A percentile compares a stretch with the other conserved stretches of the same genome.
Conservation (phyloP, 2,113 vertebrate genomes). For the Lagopus leucura region DNA sequence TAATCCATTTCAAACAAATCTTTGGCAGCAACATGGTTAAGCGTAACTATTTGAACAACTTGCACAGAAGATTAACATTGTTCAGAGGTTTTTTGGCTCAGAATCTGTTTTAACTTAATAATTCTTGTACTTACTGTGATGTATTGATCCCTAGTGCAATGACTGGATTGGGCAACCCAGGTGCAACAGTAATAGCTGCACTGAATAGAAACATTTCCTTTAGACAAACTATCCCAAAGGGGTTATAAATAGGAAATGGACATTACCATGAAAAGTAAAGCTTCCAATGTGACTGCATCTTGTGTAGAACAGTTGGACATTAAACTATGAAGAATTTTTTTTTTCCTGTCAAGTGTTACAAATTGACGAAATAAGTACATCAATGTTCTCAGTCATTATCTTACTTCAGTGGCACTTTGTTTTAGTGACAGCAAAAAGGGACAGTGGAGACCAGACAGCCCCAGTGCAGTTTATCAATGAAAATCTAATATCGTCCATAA, state of each 20-base stretch:
- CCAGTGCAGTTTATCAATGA: slow-evolving; percentile 97
- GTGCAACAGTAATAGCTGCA: slow-evolving; percentile 95
- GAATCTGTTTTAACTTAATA: slow-evolving; percentile 83
- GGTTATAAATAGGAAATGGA: slow-evolving; percentile 94
- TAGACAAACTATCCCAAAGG: slow-evolving; percentile 95
- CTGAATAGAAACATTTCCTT: slow-evolving; percentile 99
- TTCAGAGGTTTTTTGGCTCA: slow-evolving; percentile 83
- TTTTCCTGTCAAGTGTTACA: slow-evolving; percentile 95
- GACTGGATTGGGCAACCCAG: slow-evolving; percentile 89
- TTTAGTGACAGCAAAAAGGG: slow-evolving; percentile 92
- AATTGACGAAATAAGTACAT: slow-evolving; percentile 95
- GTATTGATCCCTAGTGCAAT: slow-evolving; percentile 91
- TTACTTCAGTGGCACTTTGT: slow-evolving; percentile 95
- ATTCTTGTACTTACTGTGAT: slow-evolving; percentile 89
- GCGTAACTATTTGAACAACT: slow-evolving; percentile 77
- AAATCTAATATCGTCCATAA: slow-evolving; percentile 99
- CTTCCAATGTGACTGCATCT: slow-evolving; percentile 86
- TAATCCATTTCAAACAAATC: slow-evolving; percentile 76
- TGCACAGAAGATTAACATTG: slow-evolving; percentile 85
- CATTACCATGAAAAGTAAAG: slow-evolving; percentile 88
- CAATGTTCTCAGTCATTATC: slow-evolving; percentile 94
- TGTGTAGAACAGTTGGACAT: slow-evolving; percentile 91
- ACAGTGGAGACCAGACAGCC: slow-evolving; percentile 88
- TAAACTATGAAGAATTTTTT: slow-evolving; percentile 90
- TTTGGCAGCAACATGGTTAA: slow-evolving; percentile 83